Evolutionary conservation across 2,113 vertebrate species (phyloP).

Genomic region (Scomber colias): DNA sequence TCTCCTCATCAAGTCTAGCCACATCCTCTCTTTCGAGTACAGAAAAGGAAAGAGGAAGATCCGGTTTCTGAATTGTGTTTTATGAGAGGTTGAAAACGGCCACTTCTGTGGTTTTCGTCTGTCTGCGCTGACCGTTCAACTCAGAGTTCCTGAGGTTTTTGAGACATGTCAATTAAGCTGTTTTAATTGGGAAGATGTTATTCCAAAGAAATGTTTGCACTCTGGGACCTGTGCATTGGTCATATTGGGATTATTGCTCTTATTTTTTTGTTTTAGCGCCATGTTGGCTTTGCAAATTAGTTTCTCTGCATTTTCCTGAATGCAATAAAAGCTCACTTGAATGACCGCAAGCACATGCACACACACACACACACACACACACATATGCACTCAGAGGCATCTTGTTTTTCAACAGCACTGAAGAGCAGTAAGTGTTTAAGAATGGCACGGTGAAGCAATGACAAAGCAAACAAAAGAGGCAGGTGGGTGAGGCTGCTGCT

Average conservation of each 20-base stretch:
- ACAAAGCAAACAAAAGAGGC: constrained; percentile 66
- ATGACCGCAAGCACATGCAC: constrained; percentile 10
- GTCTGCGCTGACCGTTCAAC: constrained; percentile 66
- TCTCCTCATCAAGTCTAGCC: constrained; percentile 76
- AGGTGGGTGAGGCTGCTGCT: constrained; percentile 57
- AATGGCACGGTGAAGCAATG: constrained; percentile 49
- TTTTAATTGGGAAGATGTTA: constrained; percentile 80
- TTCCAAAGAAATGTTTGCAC: constrained; percentile 73
- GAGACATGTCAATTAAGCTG: constrained; percentile 76
- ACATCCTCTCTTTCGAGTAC: constrained; percentile 76
- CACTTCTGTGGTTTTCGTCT: constrained; percentile 75
- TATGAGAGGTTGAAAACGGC: constrained; percentile 80
- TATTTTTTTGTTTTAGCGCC: constrained; percentile 35
- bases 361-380: constrained; percentile 17
- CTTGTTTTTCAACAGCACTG: constrained; percentile 52
- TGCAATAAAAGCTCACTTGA: constrained; percentile 48
- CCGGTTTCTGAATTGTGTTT: constrained; percentile 82
- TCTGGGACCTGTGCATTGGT: constrained; percentile 29
- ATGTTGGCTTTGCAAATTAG: constrained; percentile 49
- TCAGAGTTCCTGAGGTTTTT: constrained; percentile 77
- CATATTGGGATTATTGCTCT: constrained; percentile 19
- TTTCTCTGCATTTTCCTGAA: constrained; percentile 44
- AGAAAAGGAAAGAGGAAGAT: constrained; percentile 81
- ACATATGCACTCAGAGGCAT: constrained; percentile 23
- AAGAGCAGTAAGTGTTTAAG: constrained; percentile 56